Conservation (phyloP, 2,797 vertebrate genomes). For the Muscicapa striata region DNA sequence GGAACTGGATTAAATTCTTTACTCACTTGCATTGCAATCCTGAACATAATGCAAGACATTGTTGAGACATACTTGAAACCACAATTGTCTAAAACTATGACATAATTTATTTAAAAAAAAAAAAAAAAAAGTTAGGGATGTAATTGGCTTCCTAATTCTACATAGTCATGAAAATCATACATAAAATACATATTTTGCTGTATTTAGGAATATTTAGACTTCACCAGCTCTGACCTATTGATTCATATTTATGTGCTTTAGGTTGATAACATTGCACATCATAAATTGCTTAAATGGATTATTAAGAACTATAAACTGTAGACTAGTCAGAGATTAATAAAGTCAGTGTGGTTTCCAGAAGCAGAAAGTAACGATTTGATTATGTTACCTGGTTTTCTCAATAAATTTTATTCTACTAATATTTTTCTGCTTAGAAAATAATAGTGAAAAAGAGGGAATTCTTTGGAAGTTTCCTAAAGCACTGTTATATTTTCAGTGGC, state of each 20-base stretch:
- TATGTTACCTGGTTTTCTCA: neutral
- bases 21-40: neutral
- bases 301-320: neutral
- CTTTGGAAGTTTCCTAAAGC: neutral
- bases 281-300: neutral
- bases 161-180: neutral
- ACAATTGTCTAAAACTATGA: neutral
- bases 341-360: neutral
- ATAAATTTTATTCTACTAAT: neutral
- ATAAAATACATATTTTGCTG: neutral
- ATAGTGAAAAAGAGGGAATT: neutral
- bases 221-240: neutral
- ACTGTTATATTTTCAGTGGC: neutral
- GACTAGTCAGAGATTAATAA: neutral
- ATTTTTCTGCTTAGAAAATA: neutral
- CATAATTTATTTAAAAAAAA: neutral
- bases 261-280: neutral
- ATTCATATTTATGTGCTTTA: neutral
- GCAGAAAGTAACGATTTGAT: neutral
- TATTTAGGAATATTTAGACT: neutral
- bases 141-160: neutral
- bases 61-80: neutral
- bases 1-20: neutral
- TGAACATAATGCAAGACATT: neutral
- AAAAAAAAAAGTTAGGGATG: neutral